Conservation (phyloP, 2,888 invertebrate genomes). For the Ophion ellenae region DNA sequence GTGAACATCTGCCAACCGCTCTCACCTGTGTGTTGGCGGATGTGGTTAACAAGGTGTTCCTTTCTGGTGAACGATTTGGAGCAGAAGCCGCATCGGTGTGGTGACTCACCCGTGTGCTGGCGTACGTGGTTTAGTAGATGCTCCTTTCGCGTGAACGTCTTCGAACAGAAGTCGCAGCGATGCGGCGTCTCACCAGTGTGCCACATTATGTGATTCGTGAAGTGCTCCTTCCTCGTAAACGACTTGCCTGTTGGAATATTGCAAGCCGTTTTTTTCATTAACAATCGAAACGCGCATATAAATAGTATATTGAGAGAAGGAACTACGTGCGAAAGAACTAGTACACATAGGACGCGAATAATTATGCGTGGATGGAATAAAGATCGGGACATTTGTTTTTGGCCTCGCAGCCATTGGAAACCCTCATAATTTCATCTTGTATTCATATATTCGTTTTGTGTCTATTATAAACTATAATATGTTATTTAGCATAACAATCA, state of each 20-base stretch:
- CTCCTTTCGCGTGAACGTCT: slow-evolving; percentile 91
- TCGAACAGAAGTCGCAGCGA: slow-evolving; percentile 91
- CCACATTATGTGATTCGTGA: slow-evolving; percentile 96
- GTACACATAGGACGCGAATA: background rate
- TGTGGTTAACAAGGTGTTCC: slow-evolving; percentile 94
- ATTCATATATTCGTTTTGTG: too few relatives aligned
- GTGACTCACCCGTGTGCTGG: slow-evolving; percentile 92
- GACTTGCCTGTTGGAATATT: slow-evolving; percentile 86
- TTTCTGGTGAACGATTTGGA: slow-evolving; percentile 94
- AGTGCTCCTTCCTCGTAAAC: slow-evolving; percentile 95
- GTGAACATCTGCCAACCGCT: slow-evolving; percentile 82
- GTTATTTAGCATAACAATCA: too few relatives aligned
- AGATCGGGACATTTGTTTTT: background rate
- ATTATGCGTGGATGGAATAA: background rate
- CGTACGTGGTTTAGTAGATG: slow-evolving; percentile 91
- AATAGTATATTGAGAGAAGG: background rate
- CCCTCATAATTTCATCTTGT: background rate
- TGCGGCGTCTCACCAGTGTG: slow-evolving; percentile 93
- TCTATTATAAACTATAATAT: too few relatives aligned
- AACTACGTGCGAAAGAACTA: background rate
- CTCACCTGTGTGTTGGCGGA: slow-evolving; percentile 90
- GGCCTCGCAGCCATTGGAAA: background rate
- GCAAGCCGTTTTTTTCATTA: background rate
- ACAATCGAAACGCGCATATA: background rate
- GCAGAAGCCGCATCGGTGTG: slow-evolving; percentile 94